Evolutionary conservation across 2,113 vertebrate species (phyloP).

Genomic region (Anolis sagrei): DNA sequence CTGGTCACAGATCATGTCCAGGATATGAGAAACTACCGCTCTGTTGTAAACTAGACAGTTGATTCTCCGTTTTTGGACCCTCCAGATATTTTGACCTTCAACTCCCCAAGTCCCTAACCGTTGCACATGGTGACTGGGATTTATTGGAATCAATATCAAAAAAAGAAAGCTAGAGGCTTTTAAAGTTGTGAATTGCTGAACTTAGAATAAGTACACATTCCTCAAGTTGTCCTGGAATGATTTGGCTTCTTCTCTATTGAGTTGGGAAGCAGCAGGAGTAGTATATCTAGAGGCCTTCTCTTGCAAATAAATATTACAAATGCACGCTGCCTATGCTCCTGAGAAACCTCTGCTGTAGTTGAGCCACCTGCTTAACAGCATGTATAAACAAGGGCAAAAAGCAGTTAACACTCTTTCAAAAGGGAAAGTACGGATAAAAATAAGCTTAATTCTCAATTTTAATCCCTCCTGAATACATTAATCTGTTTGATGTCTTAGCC

Average conservation of each 20-base stretch:
- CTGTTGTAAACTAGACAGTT: neutral
- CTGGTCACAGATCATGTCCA: neutral
- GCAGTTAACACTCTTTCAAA: neutral
- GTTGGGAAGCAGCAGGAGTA: neutral
- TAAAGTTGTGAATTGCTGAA: neutral
- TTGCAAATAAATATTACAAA: neutral
- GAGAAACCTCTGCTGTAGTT: neutral
- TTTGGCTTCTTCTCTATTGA: neutral
- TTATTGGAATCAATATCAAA: too few relatives aligned
- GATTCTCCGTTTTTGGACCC: too few relatives aligned
- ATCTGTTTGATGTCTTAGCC: neutral
- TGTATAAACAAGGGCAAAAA: neutral
- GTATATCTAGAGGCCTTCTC: neutral
- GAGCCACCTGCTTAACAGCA: neutral
- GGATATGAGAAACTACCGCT: neutral
- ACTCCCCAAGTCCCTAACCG: too few relatives aligned
- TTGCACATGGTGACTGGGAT: too few relatives aligned
- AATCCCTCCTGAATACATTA: neutral
- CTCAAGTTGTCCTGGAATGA: neutral
- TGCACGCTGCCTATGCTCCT: neutral
- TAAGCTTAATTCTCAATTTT: neutral
- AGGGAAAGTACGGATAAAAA: neutral
- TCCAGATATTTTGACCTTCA: too few relatives aligned
- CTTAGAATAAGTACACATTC: neutral
- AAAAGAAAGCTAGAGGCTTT: neutral